Conservation (phyloP, 1,140 invertebrate genomes). For the Galendromus occidentalis region DNA sequence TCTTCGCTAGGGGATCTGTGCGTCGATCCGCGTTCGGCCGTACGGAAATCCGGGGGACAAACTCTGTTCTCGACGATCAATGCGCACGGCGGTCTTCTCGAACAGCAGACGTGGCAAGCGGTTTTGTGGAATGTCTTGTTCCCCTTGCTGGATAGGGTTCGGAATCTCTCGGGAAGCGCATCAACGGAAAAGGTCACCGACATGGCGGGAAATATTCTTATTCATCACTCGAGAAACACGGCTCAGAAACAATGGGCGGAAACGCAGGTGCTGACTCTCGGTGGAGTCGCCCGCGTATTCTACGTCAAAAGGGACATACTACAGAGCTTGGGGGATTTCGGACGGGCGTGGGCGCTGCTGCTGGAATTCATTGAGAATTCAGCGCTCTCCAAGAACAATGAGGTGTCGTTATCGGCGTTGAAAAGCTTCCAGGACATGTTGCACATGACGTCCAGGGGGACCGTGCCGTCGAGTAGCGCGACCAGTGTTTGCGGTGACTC, state of each 20-base stretch:
- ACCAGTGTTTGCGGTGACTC: neutral
- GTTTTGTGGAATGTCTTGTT: slow-evolving; percentile 71
- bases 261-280: slow-evolving; percentile 61
- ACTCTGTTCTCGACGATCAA: slow-evolving; percentile 92
- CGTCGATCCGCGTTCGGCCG: slow-evolving; percentile 79
- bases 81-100: slow-evolving; percentile 71
- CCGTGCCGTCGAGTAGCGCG: neutral
- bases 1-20: slow-evolving; percentile 71
- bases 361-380: slow-evolving; percentile 82
- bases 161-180: slow-evolving; percentile 65
- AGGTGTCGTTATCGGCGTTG: slow-evolving; percentile 78
- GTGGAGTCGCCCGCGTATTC: slow-evolving; percentile 55
- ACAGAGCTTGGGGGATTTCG: slow-evolving; percentile 67
- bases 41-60: slow-evolving; percentile 92
- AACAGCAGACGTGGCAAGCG: slow-evolving; percentile 69
- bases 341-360: slow-evolving; percentile 70
- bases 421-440: slow-evolving; percentile 90
- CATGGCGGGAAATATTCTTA: slow-evolving; percentile 70
- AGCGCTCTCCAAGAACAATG: slow-evolving; percentile 71
- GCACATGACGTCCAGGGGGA: slow-evolving; percentile 28
- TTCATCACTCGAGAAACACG: slow-evolving; percentile 95
- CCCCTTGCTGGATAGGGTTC: slow-evolving; percentile 77
- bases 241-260: slow-evolving; percentile 99
- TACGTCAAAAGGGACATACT: slow-evolving; percentile 63
- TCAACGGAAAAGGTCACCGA: slow-evolving; percentile 74